Conservation (phyloP, 2,888 invertebrate genomes). For the Dorcus parallelipipedus region DNA sequence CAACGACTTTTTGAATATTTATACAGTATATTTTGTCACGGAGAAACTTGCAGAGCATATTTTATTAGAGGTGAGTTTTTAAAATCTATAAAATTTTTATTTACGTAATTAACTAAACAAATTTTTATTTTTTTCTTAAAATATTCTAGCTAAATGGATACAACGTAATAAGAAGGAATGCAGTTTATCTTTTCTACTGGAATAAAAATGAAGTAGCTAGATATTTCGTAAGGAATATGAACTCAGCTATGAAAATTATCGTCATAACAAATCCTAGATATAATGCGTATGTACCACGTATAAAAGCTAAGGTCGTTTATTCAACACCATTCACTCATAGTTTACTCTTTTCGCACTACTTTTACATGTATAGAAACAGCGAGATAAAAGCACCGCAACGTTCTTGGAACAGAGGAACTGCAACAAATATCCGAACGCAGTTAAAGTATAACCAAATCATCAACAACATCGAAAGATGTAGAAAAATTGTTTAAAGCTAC, state of each 20-base stretch:
- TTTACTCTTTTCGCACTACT: neutral
- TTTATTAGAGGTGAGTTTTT: slow-evolving; percentile 51
- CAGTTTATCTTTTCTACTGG: slow-evolving; percentile 69
- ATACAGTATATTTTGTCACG: slow-evolving; percentile 56
- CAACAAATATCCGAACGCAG: too few relatives aligned
- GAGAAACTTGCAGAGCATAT: slow-evolving; percentile 56
- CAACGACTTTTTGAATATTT: slow-evolving; percentile 51
- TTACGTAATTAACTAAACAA: neutral
- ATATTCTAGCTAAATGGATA: slow-evolving; percentile 47
- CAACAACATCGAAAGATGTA: too few relatives aligned
- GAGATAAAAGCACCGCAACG: too few relatives aligned
- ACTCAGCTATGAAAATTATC: slow-evolving; percentile 58
- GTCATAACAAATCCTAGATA: slow-evolving; percentile 63
- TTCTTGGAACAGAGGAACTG: too few relatives aligned
- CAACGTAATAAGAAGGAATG: slow-evolving; percentile 60
- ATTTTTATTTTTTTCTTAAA: too few relatives aligned
- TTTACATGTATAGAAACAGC: neutral
- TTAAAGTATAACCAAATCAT: too few relatives aligned
- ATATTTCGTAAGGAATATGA: slow-evolving; percentile 52
- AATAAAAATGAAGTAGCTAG: slow-evolving; percentile 53
- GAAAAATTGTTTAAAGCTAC: too few relatives aligned
- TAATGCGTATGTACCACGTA: slow-evolving; percentile 53
- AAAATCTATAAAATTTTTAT: neutral
- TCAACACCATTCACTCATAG: too few relatives aligned
- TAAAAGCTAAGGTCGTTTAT: neutral